These are phyloP conservation scores for Periparus ater DNA, from an alignment of 2,797 vertebrate species.

Conservation along the genomic window DNA sequence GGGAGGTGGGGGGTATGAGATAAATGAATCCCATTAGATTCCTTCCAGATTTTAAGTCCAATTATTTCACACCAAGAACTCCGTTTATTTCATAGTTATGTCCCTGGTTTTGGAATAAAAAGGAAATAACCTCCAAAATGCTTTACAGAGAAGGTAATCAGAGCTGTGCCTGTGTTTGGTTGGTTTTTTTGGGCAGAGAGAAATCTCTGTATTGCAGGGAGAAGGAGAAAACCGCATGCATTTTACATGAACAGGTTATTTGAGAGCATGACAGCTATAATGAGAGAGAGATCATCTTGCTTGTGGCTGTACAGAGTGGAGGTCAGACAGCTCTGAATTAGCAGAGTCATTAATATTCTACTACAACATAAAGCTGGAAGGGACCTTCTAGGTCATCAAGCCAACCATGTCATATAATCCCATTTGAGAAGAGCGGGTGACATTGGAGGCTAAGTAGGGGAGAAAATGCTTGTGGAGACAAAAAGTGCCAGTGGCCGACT, in stretches of 20 bases:
- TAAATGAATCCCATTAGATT: neutral
- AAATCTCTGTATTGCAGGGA: neutral
- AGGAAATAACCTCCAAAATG: neutral
- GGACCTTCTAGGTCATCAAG: conserved; percentile 58
- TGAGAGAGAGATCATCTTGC: conserved; percentile 43
- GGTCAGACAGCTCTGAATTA: conserved; percentile 61
- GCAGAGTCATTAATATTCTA: conserved; percentile 64
- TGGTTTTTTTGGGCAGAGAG: neutral
- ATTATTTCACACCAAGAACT: neutral
- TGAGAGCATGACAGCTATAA: conserved; percentile 53
- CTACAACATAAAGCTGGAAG: conserved; percentile 54
- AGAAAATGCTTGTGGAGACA: conserved; percentile 16
- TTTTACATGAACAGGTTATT: conserved; percentile 54
- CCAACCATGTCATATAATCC: conserved; percentile 46
- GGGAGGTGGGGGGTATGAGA: neutral
- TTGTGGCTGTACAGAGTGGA: conserved; percentile 39
- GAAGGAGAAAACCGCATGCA: conserved; percentile 20
- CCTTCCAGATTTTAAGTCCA: neutral
- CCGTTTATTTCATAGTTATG: neutral
- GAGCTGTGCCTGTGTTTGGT: neutral
- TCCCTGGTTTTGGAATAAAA: neutral
- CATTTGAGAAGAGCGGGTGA: conserved; percentile 21
- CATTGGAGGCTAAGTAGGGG: neutral
- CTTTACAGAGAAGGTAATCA: neutral
- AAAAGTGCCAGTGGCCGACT: neutral